A percentile compares a stretch with the other conserved stretches of the same genome.
These are phyloP conservation scores for Drosophila quinaria DNA, from an alignment of 2,888 invertebrate genomes.

Conservation along the genomic window DNA sequence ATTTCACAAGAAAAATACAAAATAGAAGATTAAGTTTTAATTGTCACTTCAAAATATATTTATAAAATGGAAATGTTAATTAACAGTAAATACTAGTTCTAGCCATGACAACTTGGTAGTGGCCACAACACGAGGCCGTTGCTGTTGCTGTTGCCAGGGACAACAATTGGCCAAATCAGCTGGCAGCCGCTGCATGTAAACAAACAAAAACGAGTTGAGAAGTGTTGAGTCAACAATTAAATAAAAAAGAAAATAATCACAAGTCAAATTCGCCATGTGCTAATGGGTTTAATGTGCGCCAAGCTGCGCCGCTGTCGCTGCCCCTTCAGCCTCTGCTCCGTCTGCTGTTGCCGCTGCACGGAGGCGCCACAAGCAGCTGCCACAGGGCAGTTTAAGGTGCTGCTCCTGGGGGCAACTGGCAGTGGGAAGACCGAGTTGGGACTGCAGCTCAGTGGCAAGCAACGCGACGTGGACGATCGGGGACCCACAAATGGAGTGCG, in stretches of 20 bases:
- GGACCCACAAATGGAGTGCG: conserved; percentile 83
- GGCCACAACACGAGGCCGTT: conserved; percentile 33
- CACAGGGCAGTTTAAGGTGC: conserved; percentile 63
- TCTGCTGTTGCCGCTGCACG: conserved; percentile 8
- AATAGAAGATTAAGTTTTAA: neutral
- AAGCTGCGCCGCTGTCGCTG: conserved; percentile 48
- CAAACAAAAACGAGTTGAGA: conserved; percentile 32
- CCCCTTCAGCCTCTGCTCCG: conserved; percentile 36
- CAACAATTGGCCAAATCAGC: conserved; percentile 48
- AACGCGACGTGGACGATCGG: conserved; percentile 65
- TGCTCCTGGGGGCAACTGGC: conserved; percentile 79
- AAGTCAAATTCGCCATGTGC: conserved; percentile 27
- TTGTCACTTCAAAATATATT: neutral
- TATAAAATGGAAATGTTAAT: neutral
- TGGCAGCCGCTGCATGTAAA: conserved; percentile 49
- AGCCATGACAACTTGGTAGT: conserved; percentile 28
- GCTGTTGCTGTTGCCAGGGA: conserved; percentile 37
- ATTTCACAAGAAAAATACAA: neutral
- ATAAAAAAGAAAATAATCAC: neutral
- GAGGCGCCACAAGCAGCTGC: neutral
- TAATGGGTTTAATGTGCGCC: conserved; percentile 64
- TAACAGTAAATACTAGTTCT: conserved; percentile 25
- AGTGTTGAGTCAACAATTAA: neutral
- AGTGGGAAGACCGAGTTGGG: conserved; percentile 84
- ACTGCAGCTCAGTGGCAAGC: conserved; percentile 61